Evolutionary conservation across 2,797 vertebrate species (phyloP), one percentile per base, ranked within the genome.

Genomic region (Glyptemys insculpta): DNA sequence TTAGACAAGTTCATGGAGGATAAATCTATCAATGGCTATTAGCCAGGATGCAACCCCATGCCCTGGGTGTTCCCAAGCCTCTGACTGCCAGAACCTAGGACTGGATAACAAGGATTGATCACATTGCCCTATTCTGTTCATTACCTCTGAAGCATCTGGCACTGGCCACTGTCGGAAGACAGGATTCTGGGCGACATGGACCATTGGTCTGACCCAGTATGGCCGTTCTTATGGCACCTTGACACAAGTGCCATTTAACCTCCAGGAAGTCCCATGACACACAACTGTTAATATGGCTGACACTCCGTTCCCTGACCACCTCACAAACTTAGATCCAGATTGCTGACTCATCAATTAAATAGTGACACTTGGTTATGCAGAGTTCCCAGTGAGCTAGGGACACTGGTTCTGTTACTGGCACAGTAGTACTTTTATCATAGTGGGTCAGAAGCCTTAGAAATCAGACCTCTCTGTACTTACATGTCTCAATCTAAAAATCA

Each of bases 231-330:
- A 12, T 1, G 8, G 2, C 50, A 25, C 27, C 21, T 3, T 27
- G 54, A 65, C n/a, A 54, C 76, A 62, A 14, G 34, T 0, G 65
- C 15, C 41, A 25, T 3, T 83, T 12, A 18, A 4, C 59, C 79
- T 34, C 0, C 0, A 34, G 21, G 80, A 90, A 72, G 21, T 25
- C 37, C 19, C 19, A 72, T 6, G 21, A 72, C 50, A 29, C 49
- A 72, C 49, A 94, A 81, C 25, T 78, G 12, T n/a, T 0, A 1
- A 87, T 18, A 68, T 79, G 68, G 21, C 4, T 62, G 0, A n/a
- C 0, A 59, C 41, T n/a, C 37, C 18, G 3, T 62, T 31, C 44
- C 81, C 29, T 25, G 16, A 31, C 56, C 44, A 0, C 0, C 0
- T 19, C 49, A 49, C 76, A 68, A 68, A 68, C 1, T 1, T 1